Evolutionary conservation across 2,113 vertebrate genomes (phyloP).

Genomic region (Mustela nigripes): DNA sequence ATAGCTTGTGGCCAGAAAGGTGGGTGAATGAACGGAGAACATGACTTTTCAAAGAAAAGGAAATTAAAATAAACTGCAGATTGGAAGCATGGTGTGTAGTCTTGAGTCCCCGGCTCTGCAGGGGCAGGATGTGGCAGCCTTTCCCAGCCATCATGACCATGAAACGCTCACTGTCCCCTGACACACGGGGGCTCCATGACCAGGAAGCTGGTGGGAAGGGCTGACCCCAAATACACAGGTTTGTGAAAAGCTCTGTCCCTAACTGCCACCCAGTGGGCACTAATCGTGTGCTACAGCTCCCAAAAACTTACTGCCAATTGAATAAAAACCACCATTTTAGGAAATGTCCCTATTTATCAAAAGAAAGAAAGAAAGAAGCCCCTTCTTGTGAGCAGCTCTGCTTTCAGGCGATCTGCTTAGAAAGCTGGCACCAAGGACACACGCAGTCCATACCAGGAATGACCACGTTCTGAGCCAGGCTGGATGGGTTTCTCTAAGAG

Average conservation of each 20-base stretch:
- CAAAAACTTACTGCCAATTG: slow-evolving; percentile 7
- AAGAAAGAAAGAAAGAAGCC: neutral
- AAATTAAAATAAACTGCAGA: slow-evolving; percentile 54
- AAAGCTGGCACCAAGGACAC: neutral
- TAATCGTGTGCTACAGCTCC: neutral
- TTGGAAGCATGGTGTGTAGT: rapidly evolving
- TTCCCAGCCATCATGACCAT: neutral
- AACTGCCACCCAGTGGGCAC: slow-evolving; percentile 34
- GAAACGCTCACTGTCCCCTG: rapidly evolving
- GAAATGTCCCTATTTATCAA: slow-evolving; percentile 69
- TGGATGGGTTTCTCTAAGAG: rapidly evolving
- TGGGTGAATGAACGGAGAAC: neutral
- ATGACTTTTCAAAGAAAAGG: slow-evolving; percentile 71
- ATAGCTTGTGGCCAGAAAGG: slow-evolving; percentile 46
- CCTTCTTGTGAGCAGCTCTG: slow-evolving; percentile 5
- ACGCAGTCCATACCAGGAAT: too few relatives aligned
- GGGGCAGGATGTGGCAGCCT: rapidly evolving
- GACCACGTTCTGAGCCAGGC: neutral
- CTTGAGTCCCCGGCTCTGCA: rapidly evolving
- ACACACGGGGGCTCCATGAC: neutral
- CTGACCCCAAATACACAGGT: too few relatives aligned
- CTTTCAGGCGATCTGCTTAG: slow-evolving; percentile 37
- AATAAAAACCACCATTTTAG: slow-evolving; percentile 71
- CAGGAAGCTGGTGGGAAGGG: neutral
- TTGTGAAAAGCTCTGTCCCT: neutral